Conservation (phyloP, 2,113 vertebrate species). For the Meleagris gallopavo region DNA sequence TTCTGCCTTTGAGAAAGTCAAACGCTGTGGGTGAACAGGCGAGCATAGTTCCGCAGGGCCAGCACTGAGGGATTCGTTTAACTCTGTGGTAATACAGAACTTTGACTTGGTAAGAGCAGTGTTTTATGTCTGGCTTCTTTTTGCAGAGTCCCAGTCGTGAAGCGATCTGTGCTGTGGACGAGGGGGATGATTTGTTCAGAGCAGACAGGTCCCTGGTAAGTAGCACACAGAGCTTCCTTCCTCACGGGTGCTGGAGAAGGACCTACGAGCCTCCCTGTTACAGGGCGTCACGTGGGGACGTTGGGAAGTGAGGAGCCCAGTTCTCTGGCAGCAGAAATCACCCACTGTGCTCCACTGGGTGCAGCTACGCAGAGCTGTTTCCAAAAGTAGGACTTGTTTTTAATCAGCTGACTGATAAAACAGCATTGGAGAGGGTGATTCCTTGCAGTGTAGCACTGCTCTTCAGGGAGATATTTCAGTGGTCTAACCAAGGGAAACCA, state of each 20-base stretch:
- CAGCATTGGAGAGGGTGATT: neutral
- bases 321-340: neutral
- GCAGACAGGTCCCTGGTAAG: neutral
- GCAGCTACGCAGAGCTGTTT: neutral
- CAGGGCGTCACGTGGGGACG: neutral
- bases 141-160: neutral
- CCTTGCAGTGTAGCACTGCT: neutral
- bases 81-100: neutral
- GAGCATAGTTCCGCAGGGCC: neutral
- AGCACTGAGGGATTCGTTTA: neutral
- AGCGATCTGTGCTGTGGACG: neutral
- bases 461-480: neutral
- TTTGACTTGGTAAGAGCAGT: fast-evolving
- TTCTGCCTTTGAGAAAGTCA: conserved; percentile 27
- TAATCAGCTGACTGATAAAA: neutral
- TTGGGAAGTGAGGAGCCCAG: neutral
- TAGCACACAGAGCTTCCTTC: neutral
- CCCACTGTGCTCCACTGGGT: neutral
- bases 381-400: neutral
- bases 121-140: neutral
- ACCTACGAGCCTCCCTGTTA: neutral
- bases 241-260: neutral
- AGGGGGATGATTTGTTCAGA: neutral
- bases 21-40: neutral
- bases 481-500: neutral